A percentile compares a stretch with the other conserved stretches of the same genome.
phyloP scores from a whole-genome alignment of 1,140 invertebrate species.

The Drosophila prosaltans region DNA sequence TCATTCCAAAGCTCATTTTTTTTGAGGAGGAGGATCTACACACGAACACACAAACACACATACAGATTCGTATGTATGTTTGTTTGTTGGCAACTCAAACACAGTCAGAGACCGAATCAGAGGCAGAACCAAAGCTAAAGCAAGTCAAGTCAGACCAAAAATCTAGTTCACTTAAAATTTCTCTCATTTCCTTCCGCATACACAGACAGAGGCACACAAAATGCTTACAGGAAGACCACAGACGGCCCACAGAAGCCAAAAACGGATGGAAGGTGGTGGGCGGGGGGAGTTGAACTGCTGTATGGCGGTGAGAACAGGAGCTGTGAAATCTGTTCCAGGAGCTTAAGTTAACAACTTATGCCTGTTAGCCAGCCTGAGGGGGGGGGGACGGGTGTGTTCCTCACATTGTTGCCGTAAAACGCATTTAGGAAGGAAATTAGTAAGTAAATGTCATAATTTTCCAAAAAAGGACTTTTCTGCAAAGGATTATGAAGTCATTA shows the following conservation, averaged over 20 bases:
- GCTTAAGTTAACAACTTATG: slow-evolving; percentile 80
- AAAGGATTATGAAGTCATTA: slow-evolving; percentile 74
- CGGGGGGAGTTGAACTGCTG: background rate
- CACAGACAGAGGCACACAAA: slow-evolving; percentile 11
- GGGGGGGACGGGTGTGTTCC: background rate
- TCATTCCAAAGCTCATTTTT: slow-evolving; percentile 17
- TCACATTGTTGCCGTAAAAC: slow-evolving; percentile 57
- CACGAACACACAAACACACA: slow-evolving; percentile 15
- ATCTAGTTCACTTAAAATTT: slow-evolving; percentile 66
- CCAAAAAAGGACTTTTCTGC: slow-evolving; percentile 65
- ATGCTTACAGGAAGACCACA: slow-evolving; percentile 37
- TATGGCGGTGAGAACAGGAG: background rate
- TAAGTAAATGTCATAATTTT: slow-evolving; percentile 80
- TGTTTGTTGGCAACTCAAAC: slow-evolving; percentile 39
- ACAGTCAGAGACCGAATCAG: background rate
- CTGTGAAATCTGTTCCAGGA: slow-evolving; percentile 50
- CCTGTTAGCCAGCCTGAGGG: slow-evolving; percentile 25
- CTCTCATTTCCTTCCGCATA: slow-evolving; percentile 56
- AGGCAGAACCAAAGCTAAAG: slow-evolving; percentile 17
- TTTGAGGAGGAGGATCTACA: background rate
- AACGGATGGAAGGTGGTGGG: background rate
- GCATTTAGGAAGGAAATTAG: slow-evolving; percentile 80
- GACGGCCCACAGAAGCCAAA: slow-evolving; percentile 15
- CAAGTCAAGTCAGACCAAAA: slow-evolving; percentile 56
- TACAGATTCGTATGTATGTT: slow-evolving; percentile 13